These are phyloP conservation scores for Spondyliosoma cantharus DNA, from an alignment of 2,797 vertebrate genomes.

Conservation along the genomic window DNA sequence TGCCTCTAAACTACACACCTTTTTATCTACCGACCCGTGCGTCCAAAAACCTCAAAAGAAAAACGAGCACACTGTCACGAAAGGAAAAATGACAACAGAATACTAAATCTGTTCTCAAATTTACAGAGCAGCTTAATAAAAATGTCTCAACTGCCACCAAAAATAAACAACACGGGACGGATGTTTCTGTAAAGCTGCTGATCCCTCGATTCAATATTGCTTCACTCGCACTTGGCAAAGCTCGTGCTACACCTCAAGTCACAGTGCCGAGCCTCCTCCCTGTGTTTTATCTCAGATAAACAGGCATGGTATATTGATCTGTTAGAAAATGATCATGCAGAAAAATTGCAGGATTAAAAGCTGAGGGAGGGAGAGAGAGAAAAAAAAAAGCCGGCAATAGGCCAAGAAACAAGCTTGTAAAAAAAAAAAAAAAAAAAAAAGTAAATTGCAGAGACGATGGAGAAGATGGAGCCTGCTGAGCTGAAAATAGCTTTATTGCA, in stretches of 20 bases:
- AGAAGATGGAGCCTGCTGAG: slow-evolving; percentile 9
- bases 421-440: neutral
- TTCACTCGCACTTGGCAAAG: no score
- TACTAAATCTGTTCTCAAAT: neutral
- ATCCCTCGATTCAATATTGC: neutral
- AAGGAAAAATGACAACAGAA: neutral
- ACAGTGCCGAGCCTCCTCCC: neutral
- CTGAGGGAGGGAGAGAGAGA: fast-evolving
- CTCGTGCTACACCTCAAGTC: neutral
- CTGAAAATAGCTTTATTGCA: slow-evolving; percentile 3
- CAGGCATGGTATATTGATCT: neutral
- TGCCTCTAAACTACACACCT: neutral
- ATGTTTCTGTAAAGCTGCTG: neutral
- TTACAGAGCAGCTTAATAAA: neutral
- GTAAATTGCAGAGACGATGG: neutral
- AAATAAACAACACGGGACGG: neutral
- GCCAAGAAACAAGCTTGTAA: neutral
- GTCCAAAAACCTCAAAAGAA: neutral
- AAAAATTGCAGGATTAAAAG: neutral
- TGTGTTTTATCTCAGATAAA: neutral
- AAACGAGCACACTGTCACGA: neutral
- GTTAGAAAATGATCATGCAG: neutral
- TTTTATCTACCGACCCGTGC: neutral
- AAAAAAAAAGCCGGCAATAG: neutral
- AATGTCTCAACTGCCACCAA: neutral